Evolutionary conservation across 1,140 invertebrate species (phyloP).

Genomic region (Scaptomyza pallida): DNA sequence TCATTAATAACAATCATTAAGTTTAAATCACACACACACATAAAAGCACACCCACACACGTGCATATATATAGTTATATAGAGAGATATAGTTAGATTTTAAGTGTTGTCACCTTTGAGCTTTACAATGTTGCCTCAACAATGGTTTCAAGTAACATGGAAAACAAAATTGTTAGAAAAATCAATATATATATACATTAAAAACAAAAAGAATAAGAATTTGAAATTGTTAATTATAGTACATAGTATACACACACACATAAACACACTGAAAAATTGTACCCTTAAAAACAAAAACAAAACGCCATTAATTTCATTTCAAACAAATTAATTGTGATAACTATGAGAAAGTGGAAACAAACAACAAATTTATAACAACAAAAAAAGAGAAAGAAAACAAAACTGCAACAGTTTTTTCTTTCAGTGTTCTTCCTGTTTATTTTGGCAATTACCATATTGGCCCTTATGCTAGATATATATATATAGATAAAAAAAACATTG

Average conservation of each 20-base stretch:
- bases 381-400: conserved; percentile 40
- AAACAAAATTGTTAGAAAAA: conserved; percentile 58
- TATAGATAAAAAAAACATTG: conserved; percentile 56
- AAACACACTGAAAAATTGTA: conserved; percentile 14
- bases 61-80: conserved; percentile 8
- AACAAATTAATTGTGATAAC: conserved; percentile 70
- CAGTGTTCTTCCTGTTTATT: not conserved
- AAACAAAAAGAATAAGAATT: conserved; percentile 26
- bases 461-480: conserved; percentile 4
- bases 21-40: conserved; percentile 21
- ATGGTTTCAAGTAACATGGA: conserved; percentile 76
- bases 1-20: conserved; percentile 36
- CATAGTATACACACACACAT: no score
- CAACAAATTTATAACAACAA: conserved; percentile 36
- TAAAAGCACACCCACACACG: conserved; percentile 1
- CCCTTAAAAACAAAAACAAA: not conserved
- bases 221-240: conserved; percentile 61
- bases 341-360: conserved; percentile 5
- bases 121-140: conserved; percentile 82
- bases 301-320: conserved; percentile 66
- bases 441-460: conserved; percentile 7
- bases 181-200: conserved; percentile 16
- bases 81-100: conserved; percentile 46
- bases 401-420: conserved; percentile 60
- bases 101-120: conserved; percentile 81